These are phyloP conservation scores for Lysandra coridon DNA, from an alignment of 2,888 invertebrate genomes.

Conservation along the genomic window DNA sequence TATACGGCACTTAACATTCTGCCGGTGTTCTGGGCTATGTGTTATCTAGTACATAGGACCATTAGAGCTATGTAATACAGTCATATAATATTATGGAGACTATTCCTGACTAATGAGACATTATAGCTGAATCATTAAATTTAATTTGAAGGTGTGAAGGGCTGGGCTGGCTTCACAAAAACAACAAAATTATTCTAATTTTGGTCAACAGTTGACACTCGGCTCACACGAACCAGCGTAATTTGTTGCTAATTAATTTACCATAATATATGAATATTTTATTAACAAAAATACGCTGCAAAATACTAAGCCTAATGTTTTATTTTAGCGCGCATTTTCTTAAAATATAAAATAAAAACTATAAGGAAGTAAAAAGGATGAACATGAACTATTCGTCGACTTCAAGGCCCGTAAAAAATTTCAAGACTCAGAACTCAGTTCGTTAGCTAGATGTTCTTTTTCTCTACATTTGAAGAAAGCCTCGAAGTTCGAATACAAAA, in stretches of 20 bases:
- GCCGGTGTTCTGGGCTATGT: too few species aligned
- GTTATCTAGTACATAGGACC: neutral
- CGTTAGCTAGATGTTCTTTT: too few species aligned
- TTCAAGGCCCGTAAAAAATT: neutral
- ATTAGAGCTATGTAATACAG: neutral
- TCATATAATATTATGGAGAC: neutral
- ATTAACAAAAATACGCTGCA: too few species aligned
- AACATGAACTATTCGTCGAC: neutral
- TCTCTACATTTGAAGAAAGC: too few species aligned
- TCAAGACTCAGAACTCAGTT: neutral
- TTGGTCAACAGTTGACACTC: neutral
- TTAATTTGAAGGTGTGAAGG: slow-evolving; percentile 12
- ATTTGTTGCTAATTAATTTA: neutral
- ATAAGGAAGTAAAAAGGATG: neutral
- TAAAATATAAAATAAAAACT: neutral
- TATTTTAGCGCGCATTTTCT: neutral
- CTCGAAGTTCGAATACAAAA: too few species aligned
- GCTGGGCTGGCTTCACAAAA: neutral
- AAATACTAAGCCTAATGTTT: too few species aligned
- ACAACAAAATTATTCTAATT: neutral
- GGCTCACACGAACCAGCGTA: neutral
- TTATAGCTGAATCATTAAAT: neutral
- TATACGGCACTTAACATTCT: slow-evolving; percentile 25
- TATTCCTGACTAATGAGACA: neutral
- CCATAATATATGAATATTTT: neutral